These are phyloP conservation scores for Phenganax subtilis DNA, from an alignment of 92 coral and sea anemone genomes.

Conservation along the genomic window DNA sequence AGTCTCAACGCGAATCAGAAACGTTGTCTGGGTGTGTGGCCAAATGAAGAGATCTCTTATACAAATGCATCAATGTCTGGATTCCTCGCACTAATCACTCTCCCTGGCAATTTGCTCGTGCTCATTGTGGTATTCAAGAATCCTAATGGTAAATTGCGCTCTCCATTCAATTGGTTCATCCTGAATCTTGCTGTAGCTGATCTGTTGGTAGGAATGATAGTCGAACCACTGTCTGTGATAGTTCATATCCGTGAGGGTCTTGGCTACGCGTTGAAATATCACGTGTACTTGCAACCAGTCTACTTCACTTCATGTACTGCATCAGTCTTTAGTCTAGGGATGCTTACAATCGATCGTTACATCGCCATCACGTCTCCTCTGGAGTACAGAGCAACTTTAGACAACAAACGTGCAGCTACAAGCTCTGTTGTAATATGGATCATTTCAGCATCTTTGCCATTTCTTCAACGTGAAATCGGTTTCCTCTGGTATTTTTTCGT, in stretches of 20 bases:
- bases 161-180: slow-evolving; percentile 36
- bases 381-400: slow-evolving; percentile 55
- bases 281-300: slow-evolving; percentile 33
- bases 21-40: slow-evolving; percentile 21
- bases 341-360: slow-evolving; percentile 57
- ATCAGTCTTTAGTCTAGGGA: slow-evolving; percentile 53
- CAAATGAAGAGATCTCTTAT: slow-evolving; percentile 21
- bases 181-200: slow-evolving; percentile 30
- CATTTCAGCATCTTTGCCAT: slow-evolving; percentile 39
- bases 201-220: slow-evolving; percentile 22
- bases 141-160: slow-evolving; percentile 28
- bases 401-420: slow-evolving; percentile 41
- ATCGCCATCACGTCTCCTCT: slow-evolving; percentile 55
- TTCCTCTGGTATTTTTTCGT: slow-evolving; percentile 56
- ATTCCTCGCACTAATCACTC: slow-evolving; percentile 9
- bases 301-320: slow-evolving; percentile 61
- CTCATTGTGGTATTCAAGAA: slow-evolving; percentile 26
- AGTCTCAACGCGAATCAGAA: slow-evolving; percentile 15
- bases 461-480: slow-evolving; percentile 40
- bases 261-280: slow-evolving; percentile 4
- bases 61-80: slow-evolving; percentile 28
- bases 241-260: slow-evolving; percentile 34
- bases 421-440: slow-evolving; percentile 52
- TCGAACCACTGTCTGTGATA: slow-evolving; percentile 14
- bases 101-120: slow-evolving; percentile 25